Evolutionary conservation across 2,888 invertebrate genomes (phyloP).

Genomic region (Harpalus rubripes): DNA sequence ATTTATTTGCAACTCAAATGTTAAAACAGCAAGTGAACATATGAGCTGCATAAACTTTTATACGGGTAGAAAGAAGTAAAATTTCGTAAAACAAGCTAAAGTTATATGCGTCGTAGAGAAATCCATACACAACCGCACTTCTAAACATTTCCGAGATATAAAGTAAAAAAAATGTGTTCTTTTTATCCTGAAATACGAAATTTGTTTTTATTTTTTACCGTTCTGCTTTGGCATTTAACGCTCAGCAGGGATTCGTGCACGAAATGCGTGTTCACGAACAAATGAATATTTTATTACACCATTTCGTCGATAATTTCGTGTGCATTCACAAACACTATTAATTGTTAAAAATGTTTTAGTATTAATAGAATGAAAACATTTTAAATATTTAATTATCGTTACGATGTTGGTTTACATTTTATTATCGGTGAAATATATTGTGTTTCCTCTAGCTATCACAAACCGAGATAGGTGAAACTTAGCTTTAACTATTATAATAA

Average conservation of each 20-base stretch:
- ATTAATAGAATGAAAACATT: background rate
- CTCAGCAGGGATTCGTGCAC: conserved; percentile 1
- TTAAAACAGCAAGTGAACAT: conserved; percentile 2
- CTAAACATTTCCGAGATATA: conserved; percentile 32
- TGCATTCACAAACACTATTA: conserved; percentile 4
- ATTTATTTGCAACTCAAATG: conserved; percentile 2
- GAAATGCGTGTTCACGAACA: conserved; percentile 24
- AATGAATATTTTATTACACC: conserved; percentile 31
- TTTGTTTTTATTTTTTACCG: conserved; percentile 31
- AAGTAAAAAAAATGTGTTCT: conserved; percentile 22
- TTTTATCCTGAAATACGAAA: conserved; percentile 28
- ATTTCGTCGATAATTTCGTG: conserved; percentile 16
- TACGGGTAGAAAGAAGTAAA: conserved; percentile 14
- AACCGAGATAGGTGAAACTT: too few species aligned
- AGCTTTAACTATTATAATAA: too few species aligned
- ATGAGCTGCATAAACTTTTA: conserved; percentile 30
- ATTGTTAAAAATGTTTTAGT: background rate
- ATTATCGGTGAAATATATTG: too few species aligned
- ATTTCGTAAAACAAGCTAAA: conserved; percentile 14
- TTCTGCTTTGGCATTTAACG: conserved; percentile 30
- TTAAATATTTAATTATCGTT: conserved; percentile 13
- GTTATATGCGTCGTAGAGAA: conserved; percentile 23
- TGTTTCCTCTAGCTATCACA: too few species aligned
- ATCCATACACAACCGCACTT: conserved; percentile 15
- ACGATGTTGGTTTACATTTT: background rate